Evolutionary conservation across 2,888 invertebrate genomes (phyloP).

Genomic region (Griposia aprilina): DNA sequence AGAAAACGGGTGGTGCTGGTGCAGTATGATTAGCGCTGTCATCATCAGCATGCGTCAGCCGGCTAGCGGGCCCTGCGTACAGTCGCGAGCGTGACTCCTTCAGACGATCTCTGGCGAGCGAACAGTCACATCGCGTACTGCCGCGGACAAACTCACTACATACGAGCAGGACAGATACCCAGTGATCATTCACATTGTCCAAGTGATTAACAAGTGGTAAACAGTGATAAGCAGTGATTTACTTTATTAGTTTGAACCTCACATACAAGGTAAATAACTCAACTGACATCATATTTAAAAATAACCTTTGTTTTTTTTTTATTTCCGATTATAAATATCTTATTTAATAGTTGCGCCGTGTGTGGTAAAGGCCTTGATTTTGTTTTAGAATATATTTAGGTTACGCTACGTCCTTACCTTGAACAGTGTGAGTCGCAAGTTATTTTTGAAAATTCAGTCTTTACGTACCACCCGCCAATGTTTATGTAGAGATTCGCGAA

Average conservation of each 20-base stretch:
- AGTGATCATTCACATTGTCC: slow-evolving; percentile 46
- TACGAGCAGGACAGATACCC: slow-evolving; percentile 53
- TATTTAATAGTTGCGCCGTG: slow-evolving; percentile 51
- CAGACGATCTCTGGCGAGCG: slow-evolving; percentile 71
- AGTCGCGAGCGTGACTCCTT: slow-evolving; percentile 52
- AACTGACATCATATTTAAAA: slow-evolving; percentile 39
- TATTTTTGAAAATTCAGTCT: slow-evolving; percentile 85
- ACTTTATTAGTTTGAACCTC: slow-evolving; percentile 45
- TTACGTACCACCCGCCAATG: slow-evolving; percentile 72
- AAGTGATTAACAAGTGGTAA: slow-evolving; percentile 66
- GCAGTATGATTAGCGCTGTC: slow-evolving; percentile 66
- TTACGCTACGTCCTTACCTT: slow-evolving; percentile 87
- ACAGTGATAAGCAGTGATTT: slow-evolving; percentile 65
- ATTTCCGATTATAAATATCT: slow-evolving; percentile 37
- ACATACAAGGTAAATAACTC: slow-evolving; percentile 59
- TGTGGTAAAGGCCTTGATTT: slow-evolving; percentile 82
- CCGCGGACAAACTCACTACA: slow-evolving; percentile 44
- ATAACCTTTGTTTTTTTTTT: slow-evolving; percentile 28
- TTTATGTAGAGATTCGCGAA: slow-evolving; percentile 69
- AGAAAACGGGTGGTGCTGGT: slow-evolving; percentile 39
- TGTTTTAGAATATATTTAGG: slow-evolving; percentile 84
- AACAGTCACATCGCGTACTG: slow-evolving; percentile 67
- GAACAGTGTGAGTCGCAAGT: slow-evolving; percentile 83
- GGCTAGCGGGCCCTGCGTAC: slow-evolving; percentile 47
- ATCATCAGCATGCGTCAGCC: slow-evolving; percentile 71